A percentile compares a stretch with the other conserved stretches of the same genome.
phyloP scores from a whole-genome alignment of 2,113 vertebrate species.

The Anguilla rostrata region DNA sequence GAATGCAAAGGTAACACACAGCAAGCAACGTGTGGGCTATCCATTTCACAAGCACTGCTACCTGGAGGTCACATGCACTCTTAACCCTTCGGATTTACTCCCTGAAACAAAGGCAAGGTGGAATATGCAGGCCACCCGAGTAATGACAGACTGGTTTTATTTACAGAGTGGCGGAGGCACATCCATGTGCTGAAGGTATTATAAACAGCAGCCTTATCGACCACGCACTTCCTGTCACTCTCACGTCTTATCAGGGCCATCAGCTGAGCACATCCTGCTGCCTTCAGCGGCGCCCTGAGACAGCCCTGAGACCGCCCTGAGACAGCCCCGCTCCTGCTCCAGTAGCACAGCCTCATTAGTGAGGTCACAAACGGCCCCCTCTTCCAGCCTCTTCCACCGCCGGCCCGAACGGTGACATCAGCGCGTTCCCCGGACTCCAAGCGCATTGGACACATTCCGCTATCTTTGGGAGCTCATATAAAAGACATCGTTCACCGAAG shows the following conservation, averaged over 20 bases:
- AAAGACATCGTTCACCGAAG: neutral
- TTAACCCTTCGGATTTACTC: no score
- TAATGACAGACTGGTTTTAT: neutral
- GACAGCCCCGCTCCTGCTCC: neutral
- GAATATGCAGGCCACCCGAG: neutral
- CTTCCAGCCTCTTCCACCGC: no score
- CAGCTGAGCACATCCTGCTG: slow-evolving; percentile 57
- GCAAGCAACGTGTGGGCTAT: neutral
- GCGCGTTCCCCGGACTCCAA: neutral
- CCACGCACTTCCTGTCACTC: slow-evolving; percentile 33
- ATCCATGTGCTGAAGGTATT: neutral
- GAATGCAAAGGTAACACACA: neutral
- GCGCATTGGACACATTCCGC: neutral
- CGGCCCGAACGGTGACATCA: neutral
- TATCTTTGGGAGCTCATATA: neutral
- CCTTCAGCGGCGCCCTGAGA: neutral
- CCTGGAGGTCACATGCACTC: neutral
- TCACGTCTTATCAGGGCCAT: slow-evolving; percentile 33
- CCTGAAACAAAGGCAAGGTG: neutral
- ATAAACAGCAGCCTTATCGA: neutral
- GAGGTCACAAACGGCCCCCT: neutral
- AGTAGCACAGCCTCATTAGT: neutral
- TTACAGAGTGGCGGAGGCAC: neutral
- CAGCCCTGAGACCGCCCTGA: no score
- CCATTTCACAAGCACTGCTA: neutral